Evolutionary conservation across 2,113 vertebrate species (phyloP), one percentile per base, ranked within the genome.

Genomic region (Herpetotheres cachinnans): DNA sequence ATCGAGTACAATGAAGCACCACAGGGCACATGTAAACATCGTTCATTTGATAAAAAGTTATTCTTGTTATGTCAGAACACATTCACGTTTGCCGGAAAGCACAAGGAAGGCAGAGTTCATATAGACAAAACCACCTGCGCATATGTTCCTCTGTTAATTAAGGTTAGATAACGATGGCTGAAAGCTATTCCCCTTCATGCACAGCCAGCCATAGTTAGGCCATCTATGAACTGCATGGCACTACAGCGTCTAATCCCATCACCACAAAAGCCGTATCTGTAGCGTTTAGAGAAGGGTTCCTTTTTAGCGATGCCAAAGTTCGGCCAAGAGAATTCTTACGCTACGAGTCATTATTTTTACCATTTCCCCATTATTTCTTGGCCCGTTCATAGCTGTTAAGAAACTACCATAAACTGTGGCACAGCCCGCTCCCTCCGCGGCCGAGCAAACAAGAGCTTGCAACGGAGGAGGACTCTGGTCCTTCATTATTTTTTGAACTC

Each of bases 401-500:
- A 92, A 94, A 89, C 42, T 49, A 67, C 59, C 87, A 76, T 24
- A 49, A 85, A 9, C 55, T 0, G 0, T 18, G 82, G 82, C 71
- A 73, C 65, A 54, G 59, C 25, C 56, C 13, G 29, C 77, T 69
- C 55, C 5, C 15, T 63, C 93, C 32, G 26, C 32, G 25, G 65
- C 29, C 5, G 9, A 74, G 66, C 78, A 85, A 65, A 73, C 54
- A 77, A 76, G 88, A 86, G 82, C 69, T 62, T 30, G 4, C 34
- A 59, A 27, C 0, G 6, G 46, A 66, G 63, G 3, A 79, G 12
- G 32, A 38, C 50, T 93, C 67, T 50, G 70, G 27, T 20, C 81
- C 91, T 89, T 96, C 89, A 74, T 92, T 94, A 87, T 59, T 80
- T 95, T 93, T 91, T 94, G 82, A 95, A 90, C 89, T 73, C 70